phyloP scores from a whole-genome alignment of 2,113 vertebrate genomes.

The Salminus brasiliensis region DNA sequence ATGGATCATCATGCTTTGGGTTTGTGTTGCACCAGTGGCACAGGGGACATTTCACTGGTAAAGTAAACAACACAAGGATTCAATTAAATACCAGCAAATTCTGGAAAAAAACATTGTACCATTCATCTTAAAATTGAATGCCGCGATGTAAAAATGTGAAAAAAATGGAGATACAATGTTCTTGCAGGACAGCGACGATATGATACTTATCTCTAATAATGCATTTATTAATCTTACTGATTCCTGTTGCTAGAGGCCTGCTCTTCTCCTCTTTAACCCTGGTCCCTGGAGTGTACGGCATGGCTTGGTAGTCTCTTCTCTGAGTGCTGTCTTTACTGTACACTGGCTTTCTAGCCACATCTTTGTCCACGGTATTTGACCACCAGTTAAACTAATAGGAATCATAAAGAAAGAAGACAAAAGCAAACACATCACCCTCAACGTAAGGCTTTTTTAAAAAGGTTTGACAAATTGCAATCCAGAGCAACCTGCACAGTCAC shows the following conservation, averaged over 20 bases:
- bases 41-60: no score
- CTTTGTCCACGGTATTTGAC: constrained; percentile 12
- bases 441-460: neutral
- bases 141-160: no score
- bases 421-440: neutral
- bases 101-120: no score
- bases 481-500: constrained; percentile 33
- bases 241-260: constrained; percentile 59
- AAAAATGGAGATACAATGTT: no score
- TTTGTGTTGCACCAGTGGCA: no score
- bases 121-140: no score
- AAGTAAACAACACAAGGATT: no score
- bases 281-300: constrained; percentile 36
- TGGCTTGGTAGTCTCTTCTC: constrained; percentile 64
- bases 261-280: constrained; percentile 52
- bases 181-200: no score
- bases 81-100: no score
- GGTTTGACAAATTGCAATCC: neutral
- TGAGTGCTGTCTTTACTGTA: constrained; percentile 67
- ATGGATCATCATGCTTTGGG: no score
- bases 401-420: neutral
- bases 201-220: no score
- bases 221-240: constrained; percentile 71
- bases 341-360: constrained; percentile 23
- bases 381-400: constrained; percentile 64